These are phyloP conservation scores for Tolypeutes matacus DNA, from an alignment of 2,797 vertebrate species.

Conservation along the genomic window DNA sequence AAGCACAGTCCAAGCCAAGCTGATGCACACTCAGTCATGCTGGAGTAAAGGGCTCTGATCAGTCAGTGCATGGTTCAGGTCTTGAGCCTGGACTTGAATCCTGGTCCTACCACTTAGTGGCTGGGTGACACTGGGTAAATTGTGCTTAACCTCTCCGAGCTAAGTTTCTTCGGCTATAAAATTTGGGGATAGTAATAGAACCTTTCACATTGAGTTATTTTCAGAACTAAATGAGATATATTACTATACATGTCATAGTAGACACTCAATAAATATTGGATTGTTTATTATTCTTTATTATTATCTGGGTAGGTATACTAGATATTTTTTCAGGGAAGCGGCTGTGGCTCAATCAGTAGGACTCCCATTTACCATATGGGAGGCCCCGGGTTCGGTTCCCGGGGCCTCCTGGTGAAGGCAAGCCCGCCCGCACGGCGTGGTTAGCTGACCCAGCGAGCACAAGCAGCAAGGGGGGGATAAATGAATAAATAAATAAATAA, in stretches of 20 bases:
- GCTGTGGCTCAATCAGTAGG: too few species aligned
- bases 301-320: background rate
- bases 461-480: too few species aligned
- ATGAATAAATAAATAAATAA: too few species aligned
- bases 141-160: conserved; percentile 54
- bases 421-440: too few species aligned
- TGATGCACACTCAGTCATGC: background rate
- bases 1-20: background rate
- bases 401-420: too few species aligned
- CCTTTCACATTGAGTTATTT: background rate
- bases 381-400: too few species aligned
- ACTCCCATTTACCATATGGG: too few species aligned
- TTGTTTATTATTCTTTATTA: conserved; percentile 47
- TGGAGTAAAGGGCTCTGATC: background rate
- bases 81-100: background rate
- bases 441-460: too few species aligned
- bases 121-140: background rate
- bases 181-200: background rate
- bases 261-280: conserved; percentile 12
- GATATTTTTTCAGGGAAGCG: conserved; percentile 15
- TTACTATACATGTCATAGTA: background rate
- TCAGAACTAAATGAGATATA: conserved; percentile 59
- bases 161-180: conserved; percentile 51
- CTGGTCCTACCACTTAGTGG: background rate
- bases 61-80: background rate